Conservation (phyloP, 2,888 invertebrate genomes). For the Tuta absoluta region DNA sequence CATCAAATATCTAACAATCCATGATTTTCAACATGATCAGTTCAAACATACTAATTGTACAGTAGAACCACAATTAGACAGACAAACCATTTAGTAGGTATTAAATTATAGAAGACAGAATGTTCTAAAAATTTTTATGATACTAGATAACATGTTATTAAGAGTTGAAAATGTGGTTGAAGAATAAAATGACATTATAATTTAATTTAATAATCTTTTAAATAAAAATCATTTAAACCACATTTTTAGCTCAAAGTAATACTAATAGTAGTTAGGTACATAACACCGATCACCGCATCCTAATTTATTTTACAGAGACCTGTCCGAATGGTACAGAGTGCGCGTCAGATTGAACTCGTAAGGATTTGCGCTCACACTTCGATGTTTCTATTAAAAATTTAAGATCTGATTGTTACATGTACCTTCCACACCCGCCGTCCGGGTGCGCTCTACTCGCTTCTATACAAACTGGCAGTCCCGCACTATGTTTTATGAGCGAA, state of each 20-base stretch:
- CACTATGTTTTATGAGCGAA: constrained; percentile 1
- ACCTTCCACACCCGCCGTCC: constrained; percentile 78
- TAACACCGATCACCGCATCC: constrained; percentile 70
- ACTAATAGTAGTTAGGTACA: constrained; percentile 45
- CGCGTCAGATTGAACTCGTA: constrained; percentile 93
- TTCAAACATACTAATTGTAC: constrained; percentile 42
- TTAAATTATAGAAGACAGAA: constrained; percentile 41
- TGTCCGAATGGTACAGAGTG: constrained; percentile 91
- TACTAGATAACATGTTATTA: constrained; percentile 34
- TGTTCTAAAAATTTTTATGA: constrained; percentile 22
- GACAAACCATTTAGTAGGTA: constrained; percentile 39
- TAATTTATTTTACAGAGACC: constrained; percentile 82
- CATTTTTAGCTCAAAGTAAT: constrained; percentile 25
- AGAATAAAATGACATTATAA: too few relatives aligned
- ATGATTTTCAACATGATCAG: constrained; percentile 42
- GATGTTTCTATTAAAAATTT: constrained; percentile 75
- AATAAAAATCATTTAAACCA: constrained; percentile 13
- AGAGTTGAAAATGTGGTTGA: constrained; percentile 42
- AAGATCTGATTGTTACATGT: constrained; percentile 76
- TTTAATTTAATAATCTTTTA: too few relatives aligned
- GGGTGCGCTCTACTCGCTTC: constrained; percentile 75
- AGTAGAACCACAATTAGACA: constrained; percentile 46
- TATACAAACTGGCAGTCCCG: constrained; percentile 72
- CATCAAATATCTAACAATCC: constrained; percentile 42
- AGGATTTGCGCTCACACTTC: constrained; percentile 81